These are phyloP conservation scores for Oryzias sinensis DNA, from an alignment of 2,797 vertebrate genomes.

Conservation along the genomic window DNA sequence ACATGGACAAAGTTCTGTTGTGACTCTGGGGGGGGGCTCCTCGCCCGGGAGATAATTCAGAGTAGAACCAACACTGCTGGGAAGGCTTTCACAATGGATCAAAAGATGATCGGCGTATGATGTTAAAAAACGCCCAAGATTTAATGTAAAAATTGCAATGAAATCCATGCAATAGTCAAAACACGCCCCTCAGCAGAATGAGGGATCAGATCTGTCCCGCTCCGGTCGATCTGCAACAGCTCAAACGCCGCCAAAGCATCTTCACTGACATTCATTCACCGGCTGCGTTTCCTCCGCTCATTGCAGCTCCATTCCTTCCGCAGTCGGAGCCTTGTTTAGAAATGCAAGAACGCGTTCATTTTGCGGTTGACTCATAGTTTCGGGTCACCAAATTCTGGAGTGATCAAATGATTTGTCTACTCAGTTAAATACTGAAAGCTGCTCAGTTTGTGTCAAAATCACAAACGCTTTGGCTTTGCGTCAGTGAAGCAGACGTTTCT, in stretches of 20 bases:
- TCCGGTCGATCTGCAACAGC: neutral
- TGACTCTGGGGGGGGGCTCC: too few species aligned
- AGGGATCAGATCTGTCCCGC: neutral
- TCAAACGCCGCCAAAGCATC: neutral
- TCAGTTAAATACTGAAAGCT: neutral
- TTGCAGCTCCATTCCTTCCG: too few species aligned
- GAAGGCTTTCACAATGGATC: too few species aligned
- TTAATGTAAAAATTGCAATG: too few species aligned
- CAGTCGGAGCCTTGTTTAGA: constrained; percentile 1
- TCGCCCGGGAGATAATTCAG: too few species aligned
- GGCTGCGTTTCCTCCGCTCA: neutral
- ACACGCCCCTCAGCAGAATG: neutral
- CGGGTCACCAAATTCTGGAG: neutral
- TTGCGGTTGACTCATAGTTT: neutral
- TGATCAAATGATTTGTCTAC: neutral
- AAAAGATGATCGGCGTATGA: too few species aligned
- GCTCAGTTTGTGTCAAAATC: neutral
- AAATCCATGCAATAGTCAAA: too few species aligned
- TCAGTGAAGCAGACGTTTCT: neutral
- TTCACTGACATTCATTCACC: neutral
- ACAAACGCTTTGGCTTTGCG: neutral
- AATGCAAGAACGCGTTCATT: constrained; percentile 1
- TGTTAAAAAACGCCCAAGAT: too few species aligned
- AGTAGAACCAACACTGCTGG: too few species aligned
- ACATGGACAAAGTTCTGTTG: too few species aligned